A percentile compares a stretch with the other conserved stretches of the same genome.
Conservation (phyloP, 2,113 vertebrate genomes). For the Thalassarche chlororhynchos region DNA sequence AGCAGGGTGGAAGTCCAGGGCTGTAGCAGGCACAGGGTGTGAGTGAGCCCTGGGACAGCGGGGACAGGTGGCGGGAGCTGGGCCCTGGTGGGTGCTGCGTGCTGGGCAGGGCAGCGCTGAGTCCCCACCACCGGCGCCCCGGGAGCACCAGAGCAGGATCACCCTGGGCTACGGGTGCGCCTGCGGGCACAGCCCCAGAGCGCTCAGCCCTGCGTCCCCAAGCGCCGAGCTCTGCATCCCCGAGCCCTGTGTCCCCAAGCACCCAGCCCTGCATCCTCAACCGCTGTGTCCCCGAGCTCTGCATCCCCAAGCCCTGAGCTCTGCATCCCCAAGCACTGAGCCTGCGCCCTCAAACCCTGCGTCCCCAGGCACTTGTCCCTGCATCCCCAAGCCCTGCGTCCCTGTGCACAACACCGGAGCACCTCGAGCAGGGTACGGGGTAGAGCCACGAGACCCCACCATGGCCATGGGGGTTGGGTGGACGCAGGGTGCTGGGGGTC, state of each 20-base stretch:
- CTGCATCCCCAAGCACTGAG: fast-evolving
- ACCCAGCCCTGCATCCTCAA: too few relatives aligned
- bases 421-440: fast-evolving
- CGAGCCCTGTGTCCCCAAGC: too few relatives aligned
- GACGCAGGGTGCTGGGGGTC: fast-evolving
- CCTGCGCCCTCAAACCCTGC: neutral
- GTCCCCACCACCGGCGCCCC: too few relatives aligned
- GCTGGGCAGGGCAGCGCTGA: neutral
- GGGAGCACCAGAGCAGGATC: fast-evolving
- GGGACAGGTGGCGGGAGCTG: too few relatives aligned
- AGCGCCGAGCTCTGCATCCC: neutral
- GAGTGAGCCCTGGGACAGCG: neutral
- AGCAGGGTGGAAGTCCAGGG: neutral
- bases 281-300: too few relatives aligned
- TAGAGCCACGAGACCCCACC: fast-evolving
- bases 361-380: neutral
- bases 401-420: fast-evolving
- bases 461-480: fast-evolving
- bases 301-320: neutral
- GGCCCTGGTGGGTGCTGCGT: too few relatives aligned
- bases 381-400: fast-evolving
- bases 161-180: fast-evolving
- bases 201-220: fast-evolving
- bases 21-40: neutral
- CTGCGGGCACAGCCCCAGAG: neutral